Percentiles rank a stretch among this genome's conserved stretches.
Evolutionary conservation across 2,113 vertebrate genomes (phyloP).

Genomic region (Passer montanus): DNA sequence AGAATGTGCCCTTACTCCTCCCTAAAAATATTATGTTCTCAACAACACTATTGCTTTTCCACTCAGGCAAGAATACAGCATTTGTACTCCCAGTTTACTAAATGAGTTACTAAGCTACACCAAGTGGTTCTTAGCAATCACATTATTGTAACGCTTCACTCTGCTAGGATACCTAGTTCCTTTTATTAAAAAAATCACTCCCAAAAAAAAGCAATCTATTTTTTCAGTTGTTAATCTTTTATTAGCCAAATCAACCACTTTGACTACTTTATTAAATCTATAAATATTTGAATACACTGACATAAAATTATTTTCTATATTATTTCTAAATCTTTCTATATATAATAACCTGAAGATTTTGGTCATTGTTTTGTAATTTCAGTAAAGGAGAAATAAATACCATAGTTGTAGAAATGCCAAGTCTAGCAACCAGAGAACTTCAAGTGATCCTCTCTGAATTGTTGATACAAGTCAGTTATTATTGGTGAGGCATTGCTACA

Average conservation of each 20-base stretch:
- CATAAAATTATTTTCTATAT: not conserved
- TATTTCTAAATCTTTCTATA: not conserved
- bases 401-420: not conserved
- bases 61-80: not conserved
- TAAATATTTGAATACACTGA: not conserved
- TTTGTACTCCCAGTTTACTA: not conserved
- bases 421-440: not conserved
- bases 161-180: not conserved
- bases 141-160: not conserved
- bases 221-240: not conserved
- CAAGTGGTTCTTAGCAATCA: not conserved
- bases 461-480: not conserved
- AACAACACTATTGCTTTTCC: not conserved
- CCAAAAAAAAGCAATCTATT: not conserved
- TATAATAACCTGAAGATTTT: not conserved
- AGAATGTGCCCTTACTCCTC: not conserved
- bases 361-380: not conserved
- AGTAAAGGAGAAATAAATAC: conserved; percentile 1
- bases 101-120: not conserved
- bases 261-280: not conserved
- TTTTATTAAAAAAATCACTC: not conserved
- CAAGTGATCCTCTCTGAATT: not conserved
- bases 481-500: not conserved
- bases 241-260: not conserved
- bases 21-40: not conserved